Base-by-base conservation (phyloP, 2,797 vertebrate species). In the Eulemur rubriventer region DNA sequence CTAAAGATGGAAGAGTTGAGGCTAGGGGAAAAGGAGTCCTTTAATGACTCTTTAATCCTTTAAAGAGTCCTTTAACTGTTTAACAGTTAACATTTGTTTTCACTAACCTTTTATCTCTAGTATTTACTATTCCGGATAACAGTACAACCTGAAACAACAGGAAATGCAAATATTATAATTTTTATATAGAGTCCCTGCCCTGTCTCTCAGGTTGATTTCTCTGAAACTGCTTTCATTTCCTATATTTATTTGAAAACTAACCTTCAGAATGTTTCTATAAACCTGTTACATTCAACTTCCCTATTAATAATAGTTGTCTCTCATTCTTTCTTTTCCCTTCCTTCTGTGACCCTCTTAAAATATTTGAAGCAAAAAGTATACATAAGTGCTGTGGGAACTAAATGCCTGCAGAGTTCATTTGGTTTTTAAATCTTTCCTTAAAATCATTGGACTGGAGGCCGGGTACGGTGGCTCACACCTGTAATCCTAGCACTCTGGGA, bases 361-460 rank as follows among this genome's bases (percentile, higher is more conserved):
- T 75, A 67, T n/a, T 91, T 65, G 59, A 79, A 91, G 33, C 50
- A 59, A 30, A 57, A 52, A 73, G 22, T 59, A 14, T 72, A 28
- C 2, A 72, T n/a, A 67, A 55, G 26, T 89, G 35, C 61, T 88
- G 18, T 8, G 14, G 33, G 11, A 69, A 70, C 24, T 50, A 69
- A 92, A 43, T 57, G 17, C 33, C 73, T 70, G 0, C 38, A 67
- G 57, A 75, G 9, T 94, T 81, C 35, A 65, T 87, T 90, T 94
- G 11, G 24, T n/a, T 96, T 78, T 89, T 69, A 84, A 84, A 38
- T 63, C 38, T 75, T 33, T 87, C 59, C 79, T 96, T 91, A 91
- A 76, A 94, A 59, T 91, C 26, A 85, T 48, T 72, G 28, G 33
- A 55, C n/a, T 41, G 12, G 43, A 80, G 43, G 43, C 43, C 9